Evolutionary conservation across 2,888 invertebrate genomes (phyloP).

Genomic region (Cabera pusaria): DNA sequence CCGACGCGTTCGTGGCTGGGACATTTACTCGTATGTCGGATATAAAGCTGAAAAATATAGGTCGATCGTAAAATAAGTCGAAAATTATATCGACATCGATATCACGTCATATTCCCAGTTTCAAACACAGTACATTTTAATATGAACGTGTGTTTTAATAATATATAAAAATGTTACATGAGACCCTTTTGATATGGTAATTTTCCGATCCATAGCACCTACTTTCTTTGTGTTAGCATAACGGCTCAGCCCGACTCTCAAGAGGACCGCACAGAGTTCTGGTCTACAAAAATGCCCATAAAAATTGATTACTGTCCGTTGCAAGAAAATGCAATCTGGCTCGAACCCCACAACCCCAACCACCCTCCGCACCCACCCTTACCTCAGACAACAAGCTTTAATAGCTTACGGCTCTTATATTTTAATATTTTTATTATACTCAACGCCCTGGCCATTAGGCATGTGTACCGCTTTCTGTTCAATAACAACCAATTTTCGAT

Average conservation of each 20-base stretch:
- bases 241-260: constrained; percentile 15
- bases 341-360: constrained; percentile 36
- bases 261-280: constrained; percentile 26
- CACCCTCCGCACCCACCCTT: constrained; percentile 34
- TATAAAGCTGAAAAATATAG: too few species aligned
- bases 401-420: constrained; percentile 64
- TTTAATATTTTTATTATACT: constrained; percentile 62
- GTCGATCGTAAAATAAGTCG: too few species aligned
- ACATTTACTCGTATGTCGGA: too few species aligned
- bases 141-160: too few species aligned
- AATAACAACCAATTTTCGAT: constrained; percentile 1
- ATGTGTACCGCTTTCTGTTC: constrained; percentile 19
- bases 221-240: constrained; percentile 20
- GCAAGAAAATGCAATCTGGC: constrained; percentile 78
- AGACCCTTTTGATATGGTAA: constrained; percentile 24
- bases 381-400: constrained; percentile 45
- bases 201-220: constrained; percentile 15
- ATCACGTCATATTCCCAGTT: too few species aligned
- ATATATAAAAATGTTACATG: too few species aligned
- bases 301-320: constrained; percentile 77
- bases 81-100: too few species aligned
- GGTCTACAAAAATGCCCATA: constrained; percentile 72
- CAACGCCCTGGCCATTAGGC: constrained; percentile 43
- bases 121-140: too few species aligned
- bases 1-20: too few species aligned